Base-by-base conservation (phyloP, 1,140 invertebrate species). In the Dendroctonus ponderosae region DNA sequence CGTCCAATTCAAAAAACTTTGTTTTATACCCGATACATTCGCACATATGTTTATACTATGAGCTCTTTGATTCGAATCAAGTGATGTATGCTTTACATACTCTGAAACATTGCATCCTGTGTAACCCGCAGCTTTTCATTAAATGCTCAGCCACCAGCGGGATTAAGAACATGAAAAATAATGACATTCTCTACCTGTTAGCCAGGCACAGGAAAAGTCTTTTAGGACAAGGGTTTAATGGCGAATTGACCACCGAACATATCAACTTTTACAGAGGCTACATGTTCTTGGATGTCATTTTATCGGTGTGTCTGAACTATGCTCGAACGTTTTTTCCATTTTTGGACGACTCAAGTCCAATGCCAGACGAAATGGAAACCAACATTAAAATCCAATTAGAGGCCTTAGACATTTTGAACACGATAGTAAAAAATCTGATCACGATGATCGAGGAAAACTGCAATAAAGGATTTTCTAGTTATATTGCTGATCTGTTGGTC, bases 251-350 rank as follows among this genome's bases (percentile, higher is more conserved):
- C 53, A 81, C 82, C 3, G 86, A 87, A 70, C 85, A 86, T 62
- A 80, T 84, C 39, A 84, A 85, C 11, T 80, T 82, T 6, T 87
- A 87, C 71, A 77, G 91, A 3, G 92, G 89, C 52, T 90, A 87
- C 73, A 94, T 92, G 87, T 92, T 92, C 74, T 79, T 95, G 40
- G 93, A 95, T 78, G 84, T 93, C 11, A 77, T 94, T 12, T 87
- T 96, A 60, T 87, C 86, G 0, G 81, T 91, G 37, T 91, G 90
- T 76, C 79, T 95, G 56, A 92, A 93, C 77, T 93, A 89, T 75
- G 84, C 91, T 0, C 81, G 91, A 52, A 91, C 90, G 54, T 94
- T 91, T 74, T 95, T 93, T 79, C 90, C 91, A 6, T 77, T 81
- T 39, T 74, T 82, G 5, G 80, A 77, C 41, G 71, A 87, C 80